Evolutionary conservation across 2,888 invertebrate genomes (phyloP), one percentile per base, ranked within the genome.

Genomic region (Nomada flava): DNA sequence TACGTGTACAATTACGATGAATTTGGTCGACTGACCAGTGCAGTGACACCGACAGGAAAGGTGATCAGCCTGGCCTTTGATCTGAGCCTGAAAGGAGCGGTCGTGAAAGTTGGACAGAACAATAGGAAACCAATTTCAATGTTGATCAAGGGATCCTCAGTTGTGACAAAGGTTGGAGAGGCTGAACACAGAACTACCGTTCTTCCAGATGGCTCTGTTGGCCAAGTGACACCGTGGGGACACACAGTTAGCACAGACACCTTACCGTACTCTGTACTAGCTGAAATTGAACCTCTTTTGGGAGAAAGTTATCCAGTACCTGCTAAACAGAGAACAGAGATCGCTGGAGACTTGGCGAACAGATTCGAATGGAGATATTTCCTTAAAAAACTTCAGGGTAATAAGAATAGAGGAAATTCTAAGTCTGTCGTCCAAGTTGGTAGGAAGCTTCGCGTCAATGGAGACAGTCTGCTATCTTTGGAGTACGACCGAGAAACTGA

Each of bases 351-450:
- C 91, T 93, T 98, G 73, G 98, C 98, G 0, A 98, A 98, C 91
- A 95, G 98, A 84, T 98, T 99, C 90, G 99, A 99, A 94, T 99
- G 99, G 99, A 95, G 98, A 57, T 99, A 98, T 94, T 98, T 98
- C 94, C 95, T 98, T 78, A 95, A 98, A 67, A 96, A 97, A 83
- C 95, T 96, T 52, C 95, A 96, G 86, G 95, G 95, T 3, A 93
- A 91, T 82, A 94, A 94, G 72, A 92, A 92, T 80, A 93, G 94
- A 69, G 91, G 92, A 2, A 90, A 91, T 90, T 95, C 94, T 84
- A 97, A 96, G 92, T 95, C 96, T 0, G 96, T 98, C 0, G 96
- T 97, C 0, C 98, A 98, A 94, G 97, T 98, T 20, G 98, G 98
- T 10, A 96, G 97, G 68, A 98, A 97, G 91, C 93, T 98, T 53